A percentile compares a stretch with the other conserved stretches of the same genome.
Evolutionary conservation across 1,140 invertebrate species (phyloP).

Genomic region (Lepidurus apus): DNA sequence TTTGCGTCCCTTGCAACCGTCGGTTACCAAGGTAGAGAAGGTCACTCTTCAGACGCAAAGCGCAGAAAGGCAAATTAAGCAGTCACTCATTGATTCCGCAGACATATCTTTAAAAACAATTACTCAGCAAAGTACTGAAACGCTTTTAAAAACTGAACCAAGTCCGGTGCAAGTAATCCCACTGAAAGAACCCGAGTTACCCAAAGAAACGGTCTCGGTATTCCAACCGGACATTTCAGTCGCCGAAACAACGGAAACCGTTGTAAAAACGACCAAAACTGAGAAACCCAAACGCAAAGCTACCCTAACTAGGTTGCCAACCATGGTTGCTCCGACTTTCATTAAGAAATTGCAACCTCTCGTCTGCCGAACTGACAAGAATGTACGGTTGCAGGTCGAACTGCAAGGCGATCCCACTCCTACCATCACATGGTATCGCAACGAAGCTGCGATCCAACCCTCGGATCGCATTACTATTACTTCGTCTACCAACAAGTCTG

Average conservation of each 20-base stretch:
- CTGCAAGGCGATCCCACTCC: slow-evolving; percentile 63
- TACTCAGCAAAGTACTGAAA: slow-evolving; percentile 29
- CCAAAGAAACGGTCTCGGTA: not conserved
- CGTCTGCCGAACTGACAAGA: slow-evolving; percentile 55
- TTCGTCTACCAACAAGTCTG: slow-evolving; percentile 55
- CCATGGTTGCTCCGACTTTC: slow-evolving; percentile 58
- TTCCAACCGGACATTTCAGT: not conserved
- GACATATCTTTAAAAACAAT: slow-evolving; percentile 7
- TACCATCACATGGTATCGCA: slow-evolving; percentile 69
- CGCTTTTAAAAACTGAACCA: slow-evolving; percentile 37
- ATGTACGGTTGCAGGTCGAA: slow-evolving; percentile 58
- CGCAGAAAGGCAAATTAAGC: too few relatives aligned
- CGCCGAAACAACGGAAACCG: slow-evolving; percentile 27
- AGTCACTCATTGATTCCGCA: too few relatives aligned
- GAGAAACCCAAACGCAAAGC: slow-evolving; percentile 25
- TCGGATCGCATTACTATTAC: slow-evolving; percentile 55
- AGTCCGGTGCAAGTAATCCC: slow-evolving; percentile 27
- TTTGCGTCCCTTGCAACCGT: too few relatives aligned
- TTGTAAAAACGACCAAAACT: slow-evolving; percentile 16
- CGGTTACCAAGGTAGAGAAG: not conserved
- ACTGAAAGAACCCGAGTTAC: not conserved
- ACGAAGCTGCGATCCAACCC: slow-evolving; percentile 59
- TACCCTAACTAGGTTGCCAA: not conserved
- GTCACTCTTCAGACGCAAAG: too few relatives aligned
- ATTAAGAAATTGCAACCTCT: slow-evolving; percentile 62